A percentile compares a stretch with the other conserved stretches of the same genome.
Conservation (phyloP, 1,140 invertebrate genomes). For the Samia ricini region DNA sequence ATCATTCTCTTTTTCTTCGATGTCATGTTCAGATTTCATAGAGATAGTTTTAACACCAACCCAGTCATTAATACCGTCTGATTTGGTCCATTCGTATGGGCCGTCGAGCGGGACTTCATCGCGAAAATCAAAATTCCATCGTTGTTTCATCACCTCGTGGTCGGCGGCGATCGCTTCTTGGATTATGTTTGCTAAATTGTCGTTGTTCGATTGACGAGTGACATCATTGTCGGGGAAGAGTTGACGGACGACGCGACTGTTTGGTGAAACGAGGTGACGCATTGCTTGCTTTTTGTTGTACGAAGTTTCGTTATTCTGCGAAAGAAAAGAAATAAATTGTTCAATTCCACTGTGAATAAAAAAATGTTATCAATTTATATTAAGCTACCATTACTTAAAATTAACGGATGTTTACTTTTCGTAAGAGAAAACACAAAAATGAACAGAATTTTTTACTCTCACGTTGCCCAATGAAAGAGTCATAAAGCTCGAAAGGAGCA, state of each 20-base stretch:
- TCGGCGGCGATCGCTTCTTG: conserved; percentile 39
- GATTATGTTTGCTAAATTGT: conserved; percentile 47
- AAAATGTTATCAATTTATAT: too few species aligned
- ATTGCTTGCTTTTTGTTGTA: conserved; percentile 44
- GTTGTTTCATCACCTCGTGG: conserved; percentile 31
- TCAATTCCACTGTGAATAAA: not conserved
- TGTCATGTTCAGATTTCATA: not conserved
- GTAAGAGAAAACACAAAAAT: too few species aligned
- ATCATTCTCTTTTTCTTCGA: not conserved
- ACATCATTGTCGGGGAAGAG: conserved; percentile 40
- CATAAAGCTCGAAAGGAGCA: too few species aligned
- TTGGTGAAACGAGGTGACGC: conserved; percentile 31
- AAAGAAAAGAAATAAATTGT: conserved; percentile 25
- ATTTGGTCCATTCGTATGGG: conserved; percentile 35
- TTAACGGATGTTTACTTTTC: too few species aligned
- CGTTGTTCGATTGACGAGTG: conserved; percentile 35
- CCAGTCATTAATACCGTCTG: conserved; percentile 27
- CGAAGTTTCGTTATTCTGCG: conserved; percentile 32
- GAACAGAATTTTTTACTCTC: too few species aligned
- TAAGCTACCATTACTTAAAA: too few species aligned
- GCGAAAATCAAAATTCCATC: conserved; percentile 57
- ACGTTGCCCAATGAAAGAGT: too few species aligned
- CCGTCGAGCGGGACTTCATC: conserved; percentile 49
- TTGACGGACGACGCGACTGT: conserved; percentile 37
- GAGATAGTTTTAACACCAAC: conserved; percentile 24